A percentile compares a stretch with the other conserved stretches of the same genome.
These are phyloP conservation scores for Schizothorax lantsangensis DNA, from an alignment of 2,797 vertebrate species.

Conservation along the genomic window DNA sequence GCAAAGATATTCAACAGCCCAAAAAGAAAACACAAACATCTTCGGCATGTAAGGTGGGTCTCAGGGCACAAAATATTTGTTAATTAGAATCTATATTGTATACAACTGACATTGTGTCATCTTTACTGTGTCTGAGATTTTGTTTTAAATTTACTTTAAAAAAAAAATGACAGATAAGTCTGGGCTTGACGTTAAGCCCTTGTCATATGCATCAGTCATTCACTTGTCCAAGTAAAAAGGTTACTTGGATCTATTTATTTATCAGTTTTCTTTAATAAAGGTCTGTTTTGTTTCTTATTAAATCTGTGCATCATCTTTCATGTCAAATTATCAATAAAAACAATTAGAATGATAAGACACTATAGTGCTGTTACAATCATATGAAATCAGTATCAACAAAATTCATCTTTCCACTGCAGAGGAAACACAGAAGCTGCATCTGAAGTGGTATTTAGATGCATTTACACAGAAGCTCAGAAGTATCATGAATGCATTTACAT, in stretches of 20 bases:
- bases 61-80: not conserved
- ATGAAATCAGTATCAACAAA: not conserved
- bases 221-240: not conserved
- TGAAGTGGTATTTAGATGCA: too few species aligned
- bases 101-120: not conserved
- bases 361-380: not conserved
- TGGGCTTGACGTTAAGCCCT: not conserved
- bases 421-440: not conserved
- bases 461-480: too few species aligned
- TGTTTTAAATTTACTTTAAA: not conserved
- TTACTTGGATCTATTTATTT: not conserved
- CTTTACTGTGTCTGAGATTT: not conserved
- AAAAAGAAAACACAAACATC: slow-evolving; percentile 23
- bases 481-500: not conserved
- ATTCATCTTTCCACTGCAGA: not conserved
- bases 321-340: not conserved
- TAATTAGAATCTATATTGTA: not conserved
- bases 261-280: not conserved
- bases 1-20: slow-evolving; percentile 6
- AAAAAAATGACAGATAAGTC: not conserved
- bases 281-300: not conserved
- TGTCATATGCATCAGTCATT: not conserved
- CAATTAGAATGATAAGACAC: not conserved
- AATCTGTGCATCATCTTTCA: not conserved
- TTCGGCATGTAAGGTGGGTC: slow-evolving; percentile 14